Evolutionary conservation across 2,113 vertebrate genomes (phyloP), one percentile per base, ranked within the genome.

Genomic region (Hymenochirus boettgeri): DNA sequence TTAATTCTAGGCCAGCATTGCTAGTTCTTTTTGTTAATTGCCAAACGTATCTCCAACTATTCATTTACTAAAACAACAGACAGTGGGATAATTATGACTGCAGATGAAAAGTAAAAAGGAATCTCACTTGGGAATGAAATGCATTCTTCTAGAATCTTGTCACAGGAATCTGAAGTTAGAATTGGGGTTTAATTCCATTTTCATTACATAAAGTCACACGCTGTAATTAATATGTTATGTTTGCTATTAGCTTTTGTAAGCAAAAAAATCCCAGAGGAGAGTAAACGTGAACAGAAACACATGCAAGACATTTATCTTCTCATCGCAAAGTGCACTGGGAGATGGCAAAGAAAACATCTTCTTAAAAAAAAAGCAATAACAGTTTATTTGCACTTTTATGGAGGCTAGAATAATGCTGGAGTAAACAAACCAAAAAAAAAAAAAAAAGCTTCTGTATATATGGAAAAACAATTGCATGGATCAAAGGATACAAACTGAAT

Each of bases 221-320:
- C 62, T 10, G 19, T 65, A 65, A 65, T 65, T 56, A 65, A 65
- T 56, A 57, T 65, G 52, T 57, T 65, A 57, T 65, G 62, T 65
- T 65, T 65, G 53, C 62, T 53, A 65, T 65, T 65, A 65, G 24
- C 62, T 47, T 57, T 65, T 65, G 62, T 65, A 65, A 65, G 62
- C 62, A 57, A 33, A 55, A 23, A 26, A 37, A n/a, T 51, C 60
- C 48, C 62, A 24, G 52, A 13, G 62, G 62, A 39, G 18, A 46
- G 17, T 33, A 27, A 65, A 65, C 25, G 62, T 57, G 62, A 55
- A 25, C 7, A 12, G 1, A 15, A 56, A 22, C 50, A 48, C 52
- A 57, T n/a, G 62, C n/a, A 12, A 37, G 13, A 25, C 39, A 65
- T 57, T 56, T 47, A 65, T 65, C 52, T 65, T 19, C 25, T 42